Percentiles rank a stretch among this genome's conserved stretches.
Conservation (phyloP, 2,113 vertebrate genomes). For the Poecilia latipinna region DNA sequence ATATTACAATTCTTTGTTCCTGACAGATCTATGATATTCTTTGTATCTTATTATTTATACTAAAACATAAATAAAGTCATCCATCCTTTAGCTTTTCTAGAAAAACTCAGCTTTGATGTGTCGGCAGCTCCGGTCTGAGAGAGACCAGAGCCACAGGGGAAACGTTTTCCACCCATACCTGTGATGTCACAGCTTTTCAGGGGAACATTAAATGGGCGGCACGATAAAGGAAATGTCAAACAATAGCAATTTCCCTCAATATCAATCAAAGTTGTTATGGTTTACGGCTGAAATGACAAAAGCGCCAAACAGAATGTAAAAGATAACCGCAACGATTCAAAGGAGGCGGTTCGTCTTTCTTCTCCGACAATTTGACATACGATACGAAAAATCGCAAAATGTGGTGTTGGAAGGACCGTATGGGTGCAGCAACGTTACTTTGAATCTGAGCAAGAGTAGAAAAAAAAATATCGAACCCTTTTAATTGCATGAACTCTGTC, state of each 20-base stretch:
- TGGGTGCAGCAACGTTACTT: background rate
- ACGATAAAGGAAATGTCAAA: conserved; percentile 15
- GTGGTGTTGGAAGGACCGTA: too few species aligned
- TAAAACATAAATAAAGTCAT: background rate
- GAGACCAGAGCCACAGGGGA: background rate
- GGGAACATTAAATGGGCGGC: background rate
- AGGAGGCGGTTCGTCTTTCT: background rate
- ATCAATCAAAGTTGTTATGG: background rate
- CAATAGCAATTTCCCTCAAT: background rate
- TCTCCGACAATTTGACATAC: background rate
- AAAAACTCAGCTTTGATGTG: too few species aligned
- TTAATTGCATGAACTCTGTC: background rate
- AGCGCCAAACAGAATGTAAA: background rate
- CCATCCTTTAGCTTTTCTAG: background rate
- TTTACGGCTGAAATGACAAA: background rate
- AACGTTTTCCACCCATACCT: background rate
- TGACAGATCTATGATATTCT: background rate
- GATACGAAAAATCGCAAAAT: background rate
- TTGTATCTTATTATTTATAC: background rate
- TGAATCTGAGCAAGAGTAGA: background rate
- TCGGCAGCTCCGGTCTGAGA: background rate
- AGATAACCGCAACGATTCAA: background rate
- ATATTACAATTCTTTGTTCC: background rate
- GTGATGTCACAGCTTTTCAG: background rate
- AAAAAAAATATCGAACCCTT: background rate